Base-by-base conservation (phyloP, 2,888 invertebrate genomes). In the Chrysodeixis includens region DNA sequence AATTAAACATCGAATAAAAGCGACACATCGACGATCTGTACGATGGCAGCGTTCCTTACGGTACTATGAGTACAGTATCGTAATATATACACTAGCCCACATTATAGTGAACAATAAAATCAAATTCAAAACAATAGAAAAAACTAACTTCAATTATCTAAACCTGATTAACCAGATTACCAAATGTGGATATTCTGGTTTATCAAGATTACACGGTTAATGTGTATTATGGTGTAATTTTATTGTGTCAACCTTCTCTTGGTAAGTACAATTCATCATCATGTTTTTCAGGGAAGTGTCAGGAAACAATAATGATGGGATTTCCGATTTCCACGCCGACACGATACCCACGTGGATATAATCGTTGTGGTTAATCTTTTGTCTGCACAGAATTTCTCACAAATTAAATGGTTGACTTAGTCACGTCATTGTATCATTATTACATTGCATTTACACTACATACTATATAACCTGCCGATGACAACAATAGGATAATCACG, bases 271-370 rank as follows among this genome's bases (percentile, higher is more conserved):
- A 79, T 85, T 81, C 76, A 86, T 82, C 84, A 82, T 84, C 66
- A 76, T 60, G 75, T 73, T 86, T 90, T 92, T 91, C 85, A 85
- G 82, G 90, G 88, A 93, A 91, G 86, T 89, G 83, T 86, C 82
- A 86, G 88, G 88, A 90, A 91, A 91, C 84, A 88, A 92, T 91
- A 90, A 90, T 82, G 79, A 87, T 83, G 93, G 94, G 88, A 93
- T 93, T 94, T 93, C 94, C 94, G 92, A 93, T 92, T 92, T 91
- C 88, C 90, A 90, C 87, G 87, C 77, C 74, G 65, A 73, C 83
- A 84, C 54, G 30, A 71, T 52, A 65, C 67, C 52, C 66, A 66
- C 86, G 84, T 84, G 83, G 83, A 72, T 74, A 72, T 66, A 71
- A 80, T 83, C 78, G 82, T 77, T 81, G 84, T 80, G 79, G 82